Conservation (phyloP, 2,888 invertebrate species). For the Diplazon laetatorius region DNA sequence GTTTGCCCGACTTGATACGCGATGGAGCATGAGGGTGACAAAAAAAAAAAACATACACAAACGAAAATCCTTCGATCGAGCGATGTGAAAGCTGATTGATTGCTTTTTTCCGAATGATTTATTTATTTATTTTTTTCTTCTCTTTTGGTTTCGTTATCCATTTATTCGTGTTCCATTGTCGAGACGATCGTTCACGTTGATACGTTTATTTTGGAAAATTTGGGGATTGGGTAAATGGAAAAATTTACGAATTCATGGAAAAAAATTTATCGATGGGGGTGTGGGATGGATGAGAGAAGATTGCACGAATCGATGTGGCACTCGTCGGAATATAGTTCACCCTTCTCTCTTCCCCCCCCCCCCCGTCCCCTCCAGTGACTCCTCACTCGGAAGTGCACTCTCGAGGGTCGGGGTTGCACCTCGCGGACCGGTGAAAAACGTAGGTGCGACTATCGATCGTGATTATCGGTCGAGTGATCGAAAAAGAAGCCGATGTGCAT, state of each 20-base stretch:
- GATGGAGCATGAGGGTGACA: constrained; percentile 15
- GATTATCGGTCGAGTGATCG: constrained; percentile 51
- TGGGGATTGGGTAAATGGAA: too few relatives aligned
- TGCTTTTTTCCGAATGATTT: neutral
- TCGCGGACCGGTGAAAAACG: neutral
- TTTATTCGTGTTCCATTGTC: too few relatives aligned
- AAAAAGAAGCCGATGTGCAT: constrained; percentile 18
- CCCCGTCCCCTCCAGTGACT: too few relatives aligned
- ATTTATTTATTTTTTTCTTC: constrained; percentile 19
- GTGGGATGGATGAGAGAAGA: too few relatives aligned
- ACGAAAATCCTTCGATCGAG: constrained; percentile 53
- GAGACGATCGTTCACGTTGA: too few relatives aligned
- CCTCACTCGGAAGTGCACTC: neutral
- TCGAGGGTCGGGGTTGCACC: neutral
- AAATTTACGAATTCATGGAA: too few relatives aligned
- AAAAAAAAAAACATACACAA: constrained; percentile 4
- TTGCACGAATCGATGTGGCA: too few relatives aligned
- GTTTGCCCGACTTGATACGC: constrained; percentile 1
- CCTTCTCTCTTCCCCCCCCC: too few relatives aligned
- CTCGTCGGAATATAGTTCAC: too few relatives aligned
- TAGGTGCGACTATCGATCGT: constrained; percentile 46
- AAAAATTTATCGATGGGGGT: too few relatives aligned
- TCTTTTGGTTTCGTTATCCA: too few relatives aligned
- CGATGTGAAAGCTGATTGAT: constrained; percentile 19
- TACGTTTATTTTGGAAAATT: too few relatives aligned